Evolutionary conservation across 1,140 invertebrate genomes (phyloP).

Genomic region (Phocides pigmalion): DNA sequence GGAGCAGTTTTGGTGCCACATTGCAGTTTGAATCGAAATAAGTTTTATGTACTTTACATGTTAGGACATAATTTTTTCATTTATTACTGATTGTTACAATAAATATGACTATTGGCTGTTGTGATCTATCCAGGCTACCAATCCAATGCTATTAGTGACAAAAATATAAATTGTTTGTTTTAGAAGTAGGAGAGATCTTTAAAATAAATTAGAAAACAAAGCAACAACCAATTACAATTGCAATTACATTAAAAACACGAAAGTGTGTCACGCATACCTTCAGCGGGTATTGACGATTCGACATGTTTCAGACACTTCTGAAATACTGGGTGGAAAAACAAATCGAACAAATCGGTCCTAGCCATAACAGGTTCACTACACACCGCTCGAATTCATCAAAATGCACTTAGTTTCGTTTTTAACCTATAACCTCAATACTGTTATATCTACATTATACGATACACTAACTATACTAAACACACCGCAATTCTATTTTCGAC

Average conservation of each 20-base stretch:
- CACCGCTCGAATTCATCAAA: slow-evolving; percentile 54
- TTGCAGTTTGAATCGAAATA: too few relatives aligned
- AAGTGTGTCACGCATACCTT: slow-evolving; percentile 59
- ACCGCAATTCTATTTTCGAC: neutral
- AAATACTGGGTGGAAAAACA: slow-evolving; percentile 83
- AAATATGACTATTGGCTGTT: too few relatives aligned
- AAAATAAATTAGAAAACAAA: too few relatives aligned
- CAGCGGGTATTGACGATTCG: slow-evolving; percentile 60
- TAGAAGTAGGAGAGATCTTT: too few relatives aligned
- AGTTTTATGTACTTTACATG: too few relatives aligned
- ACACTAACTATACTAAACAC: slow-evolving; percentile 20
- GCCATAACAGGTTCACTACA: slow-evolving; percentile 68
- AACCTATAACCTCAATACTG: slow-evolving; percentile 69
- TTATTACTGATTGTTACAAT: too few relatives aligned
- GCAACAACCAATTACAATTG: too few relatives aligned
- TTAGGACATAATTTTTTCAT: too few relatives aligned
- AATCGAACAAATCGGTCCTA: slow-evolving; percentile 80
- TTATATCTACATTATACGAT: slow-evolving; percentile 40
- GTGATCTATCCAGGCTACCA: too few relatives aligned
- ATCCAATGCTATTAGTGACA: too few relatives aligned
- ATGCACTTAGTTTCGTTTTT: slow-evolving; percentile 58
- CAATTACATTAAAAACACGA: neutral
- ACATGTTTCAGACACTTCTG: slow-evolving; percentile 83
- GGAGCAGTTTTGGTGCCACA: too few relatives aligned
- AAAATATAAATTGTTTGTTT: too few relatives aligned